phyloP scores from a whole-genome alignment of 1,140 invertebrate genomes.

The Habropoda laboriosa region DNA sequence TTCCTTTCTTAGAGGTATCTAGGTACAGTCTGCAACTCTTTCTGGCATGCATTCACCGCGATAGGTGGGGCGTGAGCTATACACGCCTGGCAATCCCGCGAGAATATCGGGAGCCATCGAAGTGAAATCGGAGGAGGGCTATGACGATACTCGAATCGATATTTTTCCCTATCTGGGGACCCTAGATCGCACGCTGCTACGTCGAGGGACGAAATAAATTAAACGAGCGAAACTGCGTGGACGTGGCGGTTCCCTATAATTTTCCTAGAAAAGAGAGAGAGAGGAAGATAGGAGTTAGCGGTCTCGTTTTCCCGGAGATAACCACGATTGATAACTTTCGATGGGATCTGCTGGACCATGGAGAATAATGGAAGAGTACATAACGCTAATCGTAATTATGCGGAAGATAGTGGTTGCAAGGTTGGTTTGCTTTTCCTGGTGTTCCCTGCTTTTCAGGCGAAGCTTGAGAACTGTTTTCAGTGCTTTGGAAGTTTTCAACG shows the following conservation, averaged over 20 bases:
- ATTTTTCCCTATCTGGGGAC: conserved; percentile 58
- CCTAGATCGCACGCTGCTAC: conserved; percentile 30
- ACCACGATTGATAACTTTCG: conserved; percentile 33
- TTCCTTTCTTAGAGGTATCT: neutral
- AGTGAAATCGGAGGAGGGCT: conserved; percentile 42
- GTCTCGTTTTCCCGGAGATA: neutral
- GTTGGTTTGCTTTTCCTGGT: too few species aligned
- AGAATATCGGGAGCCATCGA: conserved; percentile 64
- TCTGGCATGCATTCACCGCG: conserved; percentile 8
- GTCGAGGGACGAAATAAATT: conserved; percentile 55
- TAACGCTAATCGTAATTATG: conserved; percentile 9
- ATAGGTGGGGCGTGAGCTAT: conserved; percentile 51
- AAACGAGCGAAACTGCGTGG: conserved; percentile 46
- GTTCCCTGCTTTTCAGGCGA: too few species aligned
- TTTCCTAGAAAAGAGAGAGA: neutral
- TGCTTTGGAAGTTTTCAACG: too few species aligned
- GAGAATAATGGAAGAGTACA: neutral
- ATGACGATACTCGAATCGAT: conserved; percentile 55
- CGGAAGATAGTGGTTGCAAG: neutral
- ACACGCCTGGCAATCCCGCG: conserved; percentile 54
- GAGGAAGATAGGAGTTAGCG: neutral
- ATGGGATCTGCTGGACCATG: neutral
- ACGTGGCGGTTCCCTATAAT: conserved; percentile 26
- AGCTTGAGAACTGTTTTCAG: too few species aligned
- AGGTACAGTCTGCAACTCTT: neutral